Base-by-base conservation (phyloP, 2,113 vertebrate genomes). In the Fregata magnificens region DNA sequence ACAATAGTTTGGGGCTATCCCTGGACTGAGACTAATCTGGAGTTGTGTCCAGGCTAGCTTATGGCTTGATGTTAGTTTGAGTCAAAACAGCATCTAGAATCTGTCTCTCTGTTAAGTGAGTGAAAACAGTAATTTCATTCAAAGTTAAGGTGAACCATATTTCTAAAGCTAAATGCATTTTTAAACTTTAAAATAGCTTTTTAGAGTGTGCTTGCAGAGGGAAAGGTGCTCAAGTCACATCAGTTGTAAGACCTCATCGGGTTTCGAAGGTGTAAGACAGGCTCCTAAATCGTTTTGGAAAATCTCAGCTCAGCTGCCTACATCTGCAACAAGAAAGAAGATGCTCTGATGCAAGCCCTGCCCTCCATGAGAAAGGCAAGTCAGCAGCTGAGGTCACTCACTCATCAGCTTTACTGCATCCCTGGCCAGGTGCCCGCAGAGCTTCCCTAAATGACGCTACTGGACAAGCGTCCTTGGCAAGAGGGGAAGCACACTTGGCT, bases 331-430 rank as follows among this genome's bases (percentile, higher is more conserved):
- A 0, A 76, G 53, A 40, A 11, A 77, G 32, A n/a, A 50, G 25
- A 42, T 32, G 47, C n/a, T 71, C n/a, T 71, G 77, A 53, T 17
- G 50, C 11, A 67, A 78, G 77, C 38, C 55, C 72, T 84, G 63
- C 11, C 50, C 50, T 71, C 59, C n/a, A 5, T 2, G 40, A 21
- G 70, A 81, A 59, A 84, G 70, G 47, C 20, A 83, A 59, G 24
- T 3, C 86, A 61, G 81, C 40, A 42, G 45, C 77, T 1, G 50
- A 94, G 91, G 86, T 78, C 88, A 93, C 36, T 88, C 3, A 0
- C 9, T 73, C 16, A 34, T 91, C 91, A 87, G 72, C 38, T 91
- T 24, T 92, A 70, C 90, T 82, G 96, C 91, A 96, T 80, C 71
- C 88, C 88, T 86, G 76, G 93, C 71, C 44, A 32, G 31, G 10